Base-by-base conservation (phyloP, 2,888 invertebrate genomes). In the Nasonia oneida region DNA sequence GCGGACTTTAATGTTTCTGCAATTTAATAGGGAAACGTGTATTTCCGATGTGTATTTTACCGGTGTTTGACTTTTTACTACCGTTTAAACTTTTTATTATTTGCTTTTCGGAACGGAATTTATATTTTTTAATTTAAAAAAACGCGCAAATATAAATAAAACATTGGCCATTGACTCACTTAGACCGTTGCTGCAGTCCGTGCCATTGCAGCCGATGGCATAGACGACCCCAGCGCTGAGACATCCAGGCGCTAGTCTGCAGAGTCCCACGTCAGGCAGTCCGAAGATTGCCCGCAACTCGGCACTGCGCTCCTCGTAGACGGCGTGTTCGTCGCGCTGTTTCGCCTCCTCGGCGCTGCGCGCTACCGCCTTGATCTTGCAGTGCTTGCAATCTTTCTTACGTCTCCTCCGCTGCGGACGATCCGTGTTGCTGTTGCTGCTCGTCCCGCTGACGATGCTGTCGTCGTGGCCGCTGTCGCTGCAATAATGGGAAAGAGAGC, bases 381-480 rank as follows among this genome's bases (percentile, higher is more conserved):
- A 93, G 74, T 92, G 92, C 78, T 92, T 93, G 87, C 93, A 93
- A 84, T 93, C 93, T 85, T 92, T 92, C 84, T 93, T 93, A 76
- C 89, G 88, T 12, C 93, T 90, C 42, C 92, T 89, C n/a, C 90
- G 90, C 10, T 87, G 82, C n/a, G 88, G 88, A 85, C 29, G 88
- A 84, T 42, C 57, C 37, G 50, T 81, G 53, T 82, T 80, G 74
- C 80, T 23, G 29, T 57, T 73, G n/a, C 73, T 53, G 37, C 74
- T 74, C 73, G 61, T 29, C 18, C 29, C 57, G 37, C 77, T 77
- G 3, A 14, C 42, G 47, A 73, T 80, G 75, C 76, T 53, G 14
- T 47, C 78, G n/a, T 82, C 78, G 42, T 73, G 81, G 67, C 85
- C 53, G 5, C 71, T 76, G 50, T 74, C 29, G 50, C 29, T 33